Base-by-base conservation (phyloP, 2,888 invertebrate genomes). In the Ptilodon capucinus region DNA sequence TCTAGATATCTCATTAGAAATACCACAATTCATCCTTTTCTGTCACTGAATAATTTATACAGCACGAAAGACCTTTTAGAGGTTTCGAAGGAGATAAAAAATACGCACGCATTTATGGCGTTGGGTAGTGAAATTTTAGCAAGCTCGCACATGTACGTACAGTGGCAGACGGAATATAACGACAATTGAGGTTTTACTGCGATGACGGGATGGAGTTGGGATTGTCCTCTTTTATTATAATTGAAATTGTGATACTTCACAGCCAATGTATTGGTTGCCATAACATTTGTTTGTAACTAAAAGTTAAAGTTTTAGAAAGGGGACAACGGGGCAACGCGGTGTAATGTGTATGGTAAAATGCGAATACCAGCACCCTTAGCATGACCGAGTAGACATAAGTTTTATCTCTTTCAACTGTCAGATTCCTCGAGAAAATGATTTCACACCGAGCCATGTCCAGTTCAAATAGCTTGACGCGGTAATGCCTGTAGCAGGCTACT, bases 291-390 rank as follows among this genome's bases (percentile, higher is more conserved):
- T 34, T 34, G 40, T 48, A 45, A n/a, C 16, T 36, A 30, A 43
- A 46, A 42, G 48, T 32, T 38, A 34, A 51, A 39, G 14, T 45
- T 40, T n/a, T 44, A 40, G 41, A 46, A 44, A 42, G 36, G 48
- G 44, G 17, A 44, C 23, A 48, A n/a, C 44, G 48, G 39, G 51
- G 41, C 51, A 46, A 51, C 44, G 48, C 46, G 49, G 42, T 50
- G 30, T 41, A 30, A 50, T 48, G 44, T 49, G 51, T n/a, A 40
- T 45, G 46, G 53, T 61, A 60, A 54, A 60, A 60, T 52, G 46
- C 43, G 48, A 62, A 60, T 59, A 57, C 59, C 56, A 68, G 57
- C n/a, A n/a, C n/a, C n/a, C n/a, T n/a, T n/a, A n/a, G n/a, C n/a
- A n/a, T n/a, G n/a, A n/a, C n/a, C n/a, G n/a, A n/a, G n/a, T n/a